Percentiles rank a stretch among this genome's conserved stretches.
Conservation (phyloP, 2,888 invertebrate species). For the Thereva unica region DNA sequence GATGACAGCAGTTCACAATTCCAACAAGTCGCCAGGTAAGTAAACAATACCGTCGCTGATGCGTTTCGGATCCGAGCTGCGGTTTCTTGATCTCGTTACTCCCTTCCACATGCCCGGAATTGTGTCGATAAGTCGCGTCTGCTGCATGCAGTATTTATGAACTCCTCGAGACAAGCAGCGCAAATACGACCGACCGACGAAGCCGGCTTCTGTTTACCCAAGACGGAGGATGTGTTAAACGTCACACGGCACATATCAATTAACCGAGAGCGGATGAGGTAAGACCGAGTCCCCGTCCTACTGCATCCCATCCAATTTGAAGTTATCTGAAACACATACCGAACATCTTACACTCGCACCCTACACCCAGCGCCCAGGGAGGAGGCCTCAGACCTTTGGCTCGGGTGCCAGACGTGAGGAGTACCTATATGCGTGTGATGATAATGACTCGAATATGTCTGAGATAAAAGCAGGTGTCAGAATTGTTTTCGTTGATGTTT, state of each 20-base stretch:
- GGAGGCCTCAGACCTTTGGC: no score
- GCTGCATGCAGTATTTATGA: constrained; percentile 1
- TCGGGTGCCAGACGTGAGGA: background rate
- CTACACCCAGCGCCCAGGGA: background rate
- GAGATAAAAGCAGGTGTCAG: constrained; percentile 39
- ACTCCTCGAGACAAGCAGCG: background rate
- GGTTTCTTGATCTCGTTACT: constrained; percentile 17
- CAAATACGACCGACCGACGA: background rate
- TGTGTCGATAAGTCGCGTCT: constrained; percentile 2
- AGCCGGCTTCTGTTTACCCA: constrained; percentile 1
- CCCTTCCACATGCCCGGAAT: no score
- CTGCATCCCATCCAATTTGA: constrained; percentile 8
- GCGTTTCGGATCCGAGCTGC: constrained; percentile 11
- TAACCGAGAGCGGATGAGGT: constrained; percentile 22
- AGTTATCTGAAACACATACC: constrained; percentile 9
- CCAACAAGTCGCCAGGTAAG: constrained; percentile 1
- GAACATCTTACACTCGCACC: background rate
- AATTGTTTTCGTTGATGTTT: constrained; percentile 37
- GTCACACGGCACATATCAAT: constrained; percentile 36
- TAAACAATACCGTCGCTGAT: constrained; percentile 15
- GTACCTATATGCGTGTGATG: constrained; percentile 18
- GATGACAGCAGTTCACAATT: background rate
- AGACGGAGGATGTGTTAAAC: constrained; percentile 29
- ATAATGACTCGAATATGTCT: constrained; percentile 29
- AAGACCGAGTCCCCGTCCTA: background rate